Evolutionary conservation across 2,113 vertebrate genomes (phyloP).

Genomic region (Cercocebus atys): DNA sequence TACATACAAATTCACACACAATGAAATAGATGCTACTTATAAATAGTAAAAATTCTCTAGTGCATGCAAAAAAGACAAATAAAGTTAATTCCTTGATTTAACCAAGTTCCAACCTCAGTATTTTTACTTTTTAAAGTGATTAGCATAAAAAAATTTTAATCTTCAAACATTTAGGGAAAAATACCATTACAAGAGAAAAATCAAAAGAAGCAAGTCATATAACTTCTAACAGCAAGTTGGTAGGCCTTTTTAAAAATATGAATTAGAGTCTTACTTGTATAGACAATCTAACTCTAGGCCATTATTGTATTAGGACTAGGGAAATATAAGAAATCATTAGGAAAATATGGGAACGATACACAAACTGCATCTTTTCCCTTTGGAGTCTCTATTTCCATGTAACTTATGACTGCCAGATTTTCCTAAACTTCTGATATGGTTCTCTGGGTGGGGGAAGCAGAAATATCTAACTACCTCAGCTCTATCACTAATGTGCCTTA

Average conservation of each 20-base stretch:
- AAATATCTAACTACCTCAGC: not conserved
- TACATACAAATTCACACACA: not conserved
- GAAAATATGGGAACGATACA: not conserved
- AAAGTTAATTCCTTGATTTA: conserved; percentile 6
- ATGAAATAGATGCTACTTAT: conserved; percentile 20
- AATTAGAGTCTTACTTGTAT: not conserved
- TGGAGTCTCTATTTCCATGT: not conserved
- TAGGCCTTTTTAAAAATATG: not conserved
- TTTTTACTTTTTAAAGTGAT: not conserved
- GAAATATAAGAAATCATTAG: not conserved
- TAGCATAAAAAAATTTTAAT: not conserved
- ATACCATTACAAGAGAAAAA: not conserved
- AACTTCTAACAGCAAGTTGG: not conserved
- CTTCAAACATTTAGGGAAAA: not conserved
- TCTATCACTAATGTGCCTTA: not conserved
- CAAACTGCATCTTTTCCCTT: not conserved
- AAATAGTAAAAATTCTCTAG: conserved; percentile 21
- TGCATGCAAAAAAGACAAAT: not conserved
- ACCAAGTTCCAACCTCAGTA: not conserved
- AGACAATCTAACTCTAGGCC: not conserved
- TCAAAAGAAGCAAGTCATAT: not conserved
- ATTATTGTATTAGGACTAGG: not conserved
- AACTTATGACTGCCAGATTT: not conserved
- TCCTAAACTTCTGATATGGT: not conserved
- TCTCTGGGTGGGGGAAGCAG: not conserved